Evolutionary conservation across 2,797 vertebrate species (phyloP).

Genomic region (Coregonus ussuriensis): DNA sequence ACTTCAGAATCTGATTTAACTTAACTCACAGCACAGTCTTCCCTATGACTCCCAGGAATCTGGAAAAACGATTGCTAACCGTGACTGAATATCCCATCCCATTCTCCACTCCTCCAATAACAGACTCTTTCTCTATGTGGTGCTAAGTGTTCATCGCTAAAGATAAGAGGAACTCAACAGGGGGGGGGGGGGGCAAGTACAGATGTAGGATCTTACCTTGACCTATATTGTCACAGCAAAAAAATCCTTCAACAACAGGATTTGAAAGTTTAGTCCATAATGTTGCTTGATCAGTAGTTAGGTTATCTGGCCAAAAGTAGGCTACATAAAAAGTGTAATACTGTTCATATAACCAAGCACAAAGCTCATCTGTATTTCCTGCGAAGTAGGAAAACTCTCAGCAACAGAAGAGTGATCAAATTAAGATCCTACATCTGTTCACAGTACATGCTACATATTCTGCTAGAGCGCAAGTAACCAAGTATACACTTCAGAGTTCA

Average conservation of each 20-base stretch:
- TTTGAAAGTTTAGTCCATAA: too few species aligned
- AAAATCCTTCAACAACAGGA: too few species aligned
- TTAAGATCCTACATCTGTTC: too few species aligned
- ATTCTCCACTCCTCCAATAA: conserved; percentile 1
- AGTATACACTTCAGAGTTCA: neutral
- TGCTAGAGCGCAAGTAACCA: neutral
- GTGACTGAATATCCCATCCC: neutral
- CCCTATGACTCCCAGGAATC: neutral
- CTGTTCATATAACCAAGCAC: too few species aligned
- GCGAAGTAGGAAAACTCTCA: too few species aligned
- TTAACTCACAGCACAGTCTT: neutral
- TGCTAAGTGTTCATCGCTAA: neutral
- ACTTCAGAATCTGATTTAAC: neutral
- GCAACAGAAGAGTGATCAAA: too few species aligned
- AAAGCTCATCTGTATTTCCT: too few species aligned
- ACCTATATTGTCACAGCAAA: too few species aligned
- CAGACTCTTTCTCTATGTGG: neutral
- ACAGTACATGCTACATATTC: neutral
- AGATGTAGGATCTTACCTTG: neutral
- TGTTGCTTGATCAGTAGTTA: too few species aligned
- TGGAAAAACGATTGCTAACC: too few species aligned
- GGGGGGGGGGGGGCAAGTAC: neutral
- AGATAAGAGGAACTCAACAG: neutral
- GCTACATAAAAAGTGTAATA: too few species aligned
- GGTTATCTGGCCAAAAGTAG: too few species aligned